A percentile compares a stretch with the other conserved stretches of the same genome.
Conservation (phyloP, 30 jellyfish, hydroid and myxozoan genomes). For the Cassiopea andromeda region DNA sequence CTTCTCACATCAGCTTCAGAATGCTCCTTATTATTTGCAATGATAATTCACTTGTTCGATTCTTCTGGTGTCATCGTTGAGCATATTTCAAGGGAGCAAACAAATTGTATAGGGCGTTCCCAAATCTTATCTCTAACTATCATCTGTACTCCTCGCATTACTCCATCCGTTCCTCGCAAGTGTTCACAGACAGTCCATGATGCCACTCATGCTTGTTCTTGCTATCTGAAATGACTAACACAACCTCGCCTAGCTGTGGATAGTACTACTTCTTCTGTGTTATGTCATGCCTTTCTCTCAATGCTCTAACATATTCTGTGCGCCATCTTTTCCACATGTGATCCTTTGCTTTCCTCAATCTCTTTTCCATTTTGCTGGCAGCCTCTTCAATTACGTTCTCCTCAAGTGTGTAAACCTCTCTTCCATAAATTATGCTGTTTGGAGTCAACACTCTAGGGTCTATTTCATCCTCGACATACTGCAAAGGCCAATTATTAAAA, state of each 20-base stretch:
- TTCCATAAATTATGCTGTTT: conserved; percentile 52
- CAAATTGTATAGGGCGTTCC: conserved; percentile 64
- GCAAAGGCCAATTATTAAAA: conserved; percentile 48
- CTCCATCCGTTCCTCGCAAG: conserved; percentile 58
- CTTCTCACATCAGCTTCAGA: conserved; percentile 37
- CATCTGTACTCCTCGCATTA: conserved; percentile 57
- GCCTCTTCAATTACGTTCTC: background rate
- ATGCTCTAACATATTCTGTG: conserved; percentile 56
- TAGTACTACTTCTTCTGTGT: conserved; percentile 33
- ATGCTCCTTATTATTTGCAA: conserved; percentile 20
- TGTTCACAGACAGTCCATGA: conserved; percentile 75
- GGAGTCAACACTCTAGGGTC: conserved; percentile 57
- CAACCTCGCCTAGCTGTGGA: conserved; percentile 62
- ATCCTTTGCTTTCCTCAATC: conserved; percentile 42
- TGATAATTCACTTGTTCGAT: conserved; percentile 22
- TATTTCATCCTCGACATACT: conserved; percentile 70
- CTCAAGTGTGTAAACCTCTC: conserved; percentile 42
- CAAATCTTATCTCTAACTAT: conserved; percentile 43
- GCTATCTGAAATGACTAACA: conserved; percentile 43
- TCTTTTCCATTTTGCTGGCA: conserved; percentile 40
- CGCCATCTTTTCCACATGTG: conserved; percentile 54
- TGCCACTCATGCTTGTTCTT: conserved; percentile 61
- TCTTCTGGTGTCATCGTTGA: conserved; percentile 42
- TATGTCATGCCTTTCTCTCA: conserved; percentile 62
- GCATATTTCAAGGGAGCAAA: conserved; percentile 42